Base-by-base conservation (phyloP, 2,113 vertebrate species). In the Caretta caretta region DNA sequence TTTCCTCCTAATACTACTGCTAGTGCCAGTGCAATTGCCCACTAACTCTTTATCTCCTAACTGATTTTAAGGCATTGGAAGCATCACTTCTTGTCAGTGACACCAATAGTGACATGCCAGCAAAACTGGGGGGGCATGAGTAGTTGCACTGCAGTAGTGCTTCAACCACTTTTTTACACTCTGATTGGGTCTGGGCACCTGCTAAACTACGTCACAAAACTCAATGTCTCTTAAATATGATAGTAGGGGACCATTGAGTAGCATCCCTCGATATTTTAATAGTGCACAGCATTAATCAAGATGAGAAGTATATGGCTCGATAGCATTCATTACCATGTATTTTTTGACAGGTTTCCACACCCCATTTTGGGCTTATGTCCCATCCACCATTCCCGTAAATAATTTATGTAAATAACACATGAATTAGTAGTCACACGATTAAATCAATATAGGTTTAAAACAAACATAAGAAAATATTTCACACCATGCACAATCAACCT, bases 151-250 rank as follows among this genome's bases (percentile, higher is more conserved):
- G 51, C 42, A 80, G 42, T 65, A 53, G 13, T 57, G 24, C 51
- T 92, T 75, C 51, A 50, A 90, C 49, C 16, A 4, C 46, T 42
- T 79, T 91, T 57, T 93, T 94, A 59, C 0, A 80, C 94, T 90
- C 16, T 76, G 17, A 90, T 84, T 87, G 51, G 79, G 8, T 90
- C 85, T 91, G 46, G 87, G 11, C 53, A 80, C 84, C 88, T 49
- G 25, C 81, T 93, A 7, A 80, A 62, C 57, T 72, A 35, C 56
- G 79, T 56, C 31, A 80, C 16, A 62, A 86, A 90, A 94, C 57
- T 91, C 82, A 80, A 92, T 88, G 94, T 94, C 31, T 80, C 89
- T 93, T 80, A 76, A 62, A 83, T 57, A 81, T 6, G 84, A 49
- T 86, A 87, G 83, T 85, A 65, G 92, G 49, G 11, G 46, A 93